Base-by-base conservation (phyloP, 2,888 invertebrate species). In the Petrolisthes manimaculis region DNA sequence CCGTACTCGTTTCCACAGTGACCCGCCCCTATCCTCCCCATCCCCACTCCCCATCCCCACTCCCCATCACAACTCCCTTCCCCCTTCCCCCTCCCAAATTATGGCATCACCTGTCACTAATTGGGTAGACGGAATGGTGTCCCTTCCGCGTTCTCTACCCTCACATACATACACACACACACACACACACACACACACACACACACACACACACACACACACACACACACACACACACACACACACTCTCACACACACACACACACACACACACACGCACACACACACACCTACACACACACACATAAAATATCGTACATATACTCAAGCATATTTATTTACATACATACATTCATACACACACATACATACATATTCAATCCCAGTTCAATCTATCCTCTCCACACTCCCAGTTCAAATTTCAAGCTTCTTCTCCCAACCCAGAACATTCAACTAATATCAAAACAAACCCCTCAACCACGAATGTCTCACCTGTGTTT, bases 151-250 rank as follows among this genome's bases (percentile, higher is more conserved):
- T 61, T 61, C 61, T 14, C 61, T 61, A 14, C 61, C 61, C 14
- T 14, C 61, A 61, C 61, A 61, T 14, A 14, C 14, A n/a, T 14
- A 61, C 61, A 61, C 61, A 61, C 61, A 61, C 61, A 61, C 61
- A 61, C 61, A 61, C 61, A 61, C 61, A 61, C 61, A 61, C 61
- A 61, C 61, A 61, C 61, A 61, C 61, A 61, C 61, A 61, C 61
- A 61, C 61, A 61, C 61, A 61, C 61, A 61, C 61, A 61, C 61
- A 61, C 61, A 61, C 61, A 61, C 61, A 61, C 61, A 61, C 61
- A 61, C 61, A 61, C 61, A 61, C 61, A 61, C 61, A 61, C 61
- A 61, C 61, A 61, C 61, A 61, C 61, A 61, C 61, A 61, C 61
- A 61, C 61, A 61, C 61, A 61, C 61, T 9, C 61, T 14, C 14